Evolutionary conservation across 2,113 vertebrate genomes (phyloP).

Genomic region (Corythornis madagascariensis): DNA sequence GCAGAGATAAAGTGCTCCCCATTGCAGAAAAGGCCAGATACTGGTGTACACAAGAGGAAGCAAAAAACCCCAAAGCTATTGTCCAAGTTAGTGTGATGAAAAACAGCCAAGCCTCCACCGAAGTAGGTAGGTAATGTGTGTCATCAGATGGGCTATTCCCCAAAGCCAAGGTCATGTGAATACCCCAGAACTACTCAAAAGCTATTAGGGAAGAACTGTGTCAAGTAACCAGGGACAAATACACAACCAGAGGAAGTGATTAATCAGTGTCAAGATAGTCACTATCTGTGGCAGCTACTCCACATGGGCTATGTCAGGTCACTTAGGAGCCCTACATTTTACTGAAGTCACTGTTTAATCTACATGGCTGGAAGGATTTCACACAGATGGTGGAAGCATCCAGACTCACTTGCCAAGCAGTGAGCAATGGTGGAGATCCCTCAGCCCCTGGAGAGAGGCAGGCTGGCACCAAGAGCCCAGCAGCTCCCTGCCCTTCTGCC

Average conservation of each 20-base stretch:
- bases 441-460: not conserved
- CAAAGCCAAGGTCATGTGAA: slow-evolving; percentile 22
- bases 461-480: not conserved
- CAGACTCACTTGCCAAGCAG: not conserved
- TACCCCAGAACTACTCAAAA: slow-evolving; percentile 49
- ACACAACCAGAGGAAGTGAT: slow-evolving; percentile 35
- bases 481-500: not conserved
- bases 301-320: slow-evolving; percentile 50
- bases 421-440: not conserved
- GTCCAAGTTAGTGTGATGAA: not conserved
- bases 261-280: slow-evolving; percentile 63
- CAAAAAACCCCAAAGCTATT: not conserved
- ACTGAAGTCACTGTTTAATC: slow-evolving; percentile 16
- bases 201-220: slow-evolving; percentile 67
- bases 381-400: slow-evolving; percentile 41
- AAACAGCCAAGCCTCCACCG: not conserved
- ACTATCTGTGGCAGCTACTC: slow-evolving; percentile 61
- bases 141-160: slow-evolving; percentile 27
- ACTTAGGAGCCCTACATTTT: slow-evolving; percentile 49
- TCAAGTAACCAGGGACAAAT: slow-evolving; percentile 56
- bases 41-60: not conserved
- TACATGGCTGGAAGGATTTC: slow-evolving; percentile 34
- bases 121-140: not conserved
- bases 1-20: not conserved
- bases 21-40: not conserved